phyloP scores from a whole-genome alignment of 2,888 invertebrate genomes.

The Calliphora vomitoria region DNA sequence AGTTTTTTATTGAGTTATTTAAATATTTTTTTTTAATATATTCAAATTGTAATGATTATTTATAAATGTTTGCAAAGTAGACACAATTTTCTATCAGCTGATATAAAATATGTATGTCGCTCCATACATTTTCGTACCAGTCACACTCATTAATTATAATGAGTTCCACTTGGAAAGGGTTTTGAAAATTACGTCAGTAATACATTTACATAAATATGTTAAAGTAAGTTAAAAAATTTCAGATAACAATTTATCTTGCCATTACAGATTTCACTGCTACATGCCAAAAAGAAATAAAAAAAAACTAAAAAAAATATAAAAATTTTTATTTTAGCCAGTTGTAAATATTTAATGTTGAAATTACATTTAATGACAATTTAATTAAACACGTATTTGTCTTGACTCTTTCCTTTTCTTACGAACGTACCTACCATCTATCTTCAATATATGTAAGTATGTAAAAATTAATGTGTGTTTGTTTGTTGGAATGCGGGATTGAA shows the following conservation, averaged over 20 bases:
- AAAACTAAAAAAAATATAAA: background rate
- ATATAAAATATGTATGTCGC: too few relatives aligned
- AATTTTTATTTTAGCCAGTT: background rate
- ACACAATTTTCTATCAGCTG: too few relatives aligned
- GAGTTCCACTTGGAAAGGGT: background rate
- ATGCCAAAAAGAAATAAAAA: background rate
- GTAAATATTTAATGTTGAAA: constrained; percentile 30
- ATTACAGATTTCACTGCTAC: constrained; percentile 31
- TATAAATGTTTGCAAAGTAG: too few relatives aligned
- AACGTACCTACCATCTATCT: too few relatives aligned
- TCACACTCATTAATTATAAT: too few relatives aligned
- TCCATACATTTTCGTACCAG: too few relatives aligned
- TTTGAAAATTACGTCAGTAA: background rate
- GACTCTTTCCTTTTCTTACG: constrained; percentile 57
- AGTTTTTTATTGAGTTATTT: too few relatives aligned
- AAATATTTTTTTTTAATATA: too few relatives aligned
- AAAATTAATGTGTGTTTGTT: too few relatives aligned
- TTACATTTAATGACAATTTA: constrained; percentile 41
- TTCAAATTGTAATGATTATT: too few relatives aligned
- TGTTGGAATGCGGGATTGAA: too few relatives aligned
- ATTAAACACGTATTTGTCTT: constrained; percentile 59
- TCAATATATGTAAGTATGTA: too few relatives aligned
- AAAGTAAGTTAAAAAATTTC: constrained; percentile 25
- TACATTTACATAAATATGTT: constrained; percentile 4
- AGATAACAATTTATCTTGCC: background rate